Percentiles rank a stretch among this genome's conserved stretches.
Evolutionary conservation across 2,113 vertebrate genomes (phyloP).

Genomic region (Nycticryphes semicollaris): DNA sequence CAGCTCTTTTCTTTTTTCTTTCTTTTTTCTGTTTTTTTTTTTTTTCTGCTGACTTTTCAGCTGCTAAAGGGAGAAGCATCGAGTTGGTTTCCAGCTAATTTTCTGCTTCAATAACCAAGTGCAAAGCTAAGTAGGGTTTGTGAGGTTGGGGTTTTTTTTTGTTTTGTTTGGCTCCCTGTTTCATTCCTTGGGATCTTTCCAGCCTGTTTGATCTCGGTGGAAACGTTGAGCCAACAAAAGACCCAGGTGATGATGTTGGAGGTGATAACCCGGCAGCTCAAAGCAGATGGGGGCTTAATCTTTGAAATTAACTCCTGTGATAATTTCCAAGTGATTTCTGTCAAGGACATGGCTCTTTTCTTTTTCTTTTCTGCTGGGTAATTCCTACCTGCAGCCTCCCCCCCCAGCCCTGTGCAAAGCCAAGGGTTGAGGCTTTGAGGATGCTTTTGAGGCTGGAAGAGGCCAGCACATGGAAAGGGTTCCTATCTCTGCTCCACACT

Average conservation of each 20-base stretch:
- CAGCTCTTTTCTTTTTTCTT: fast-evolving
- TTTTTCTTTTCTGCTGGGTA: background rate
- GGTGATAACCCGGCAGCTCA: background rate
- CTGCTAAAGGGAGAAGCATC: background rate
- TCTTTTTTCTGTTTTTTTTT: background rate
- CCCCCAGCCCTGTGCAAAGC: background rate
- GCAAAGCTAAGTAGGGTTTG: background rate
- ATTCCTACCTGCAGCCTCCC: background rate
- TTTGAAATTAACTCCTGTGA: background rate
- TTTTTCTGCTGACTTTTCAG: background rate
- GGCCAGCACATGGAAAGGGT: fast-evolving
- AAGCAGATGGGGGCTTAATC: background rate
- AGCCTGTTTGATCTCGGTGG: background rate
- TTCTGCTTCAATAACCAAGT: background rate
- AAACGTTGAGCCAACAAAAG: background rate
- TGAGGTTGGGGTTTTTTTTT: no score
- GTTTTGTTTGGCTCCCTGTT: background rate
- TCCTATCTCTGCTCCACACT: background rate
- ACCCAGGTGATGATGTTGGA: background rate
- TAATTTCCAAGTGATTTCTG: background rate
- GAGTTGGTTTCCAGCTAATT: background rate
- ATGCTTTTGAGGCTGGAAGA: background rate
- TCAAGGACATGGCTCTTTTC: background rate
- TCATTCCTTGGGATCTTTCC: background rate
- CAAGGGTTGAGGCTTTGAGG: background rate